Conservation (phyloP, 1,140 invertebrate genomes). For the Apis florea region DNA sequence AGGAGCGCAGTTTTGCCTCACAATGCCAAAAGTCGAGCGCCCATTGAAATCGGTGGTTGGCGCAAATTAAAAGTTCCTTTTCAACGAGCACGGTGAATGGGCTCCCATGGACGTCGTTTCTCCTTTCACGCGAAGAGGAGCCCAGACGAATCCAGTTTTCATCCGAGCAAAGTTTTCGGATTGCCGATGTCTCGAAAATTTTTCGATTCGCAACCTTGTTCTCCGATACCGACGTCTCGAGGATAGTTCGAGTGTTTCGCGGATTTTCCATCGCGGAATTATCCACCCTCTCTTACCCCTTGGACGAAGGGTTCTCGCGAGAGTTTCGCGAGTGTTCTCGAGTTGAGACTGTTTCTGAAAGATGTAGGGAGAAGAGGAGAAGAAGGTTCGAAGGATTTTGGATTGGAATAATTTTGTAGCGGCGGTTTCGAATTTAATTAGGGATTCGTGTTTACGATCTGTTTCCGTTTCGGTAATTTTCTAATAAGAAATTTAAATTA, state of each 20-base stretch:
- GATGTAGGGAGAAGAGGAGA: no score
- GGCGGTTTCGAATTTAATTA: no score
- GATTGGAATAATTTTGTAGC: no score
- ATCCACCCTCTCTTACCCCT: background rate
- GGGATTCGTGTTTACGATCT: no score
- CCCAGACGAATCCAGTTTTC: slow-evolving; percentile 28
- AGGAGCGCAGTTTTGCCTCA: background rate
- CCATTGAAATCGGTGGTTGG: background rate
- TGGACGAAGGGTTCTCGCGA: background rate
- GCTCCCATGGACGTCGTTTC: slow-evolving; percentile 1
- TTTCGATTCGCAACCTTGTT: background rate
- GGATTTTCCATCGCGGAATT: slow-evolving; percentile 18
- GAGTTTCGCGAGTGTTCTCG: slow-evolving; percentile 2
- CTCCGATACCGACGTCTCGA: slow-evolving; percentile 49
- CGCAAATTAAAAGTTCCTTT: slow-evolving; percentile 43
- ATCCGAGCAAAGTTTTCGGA: slow-evolving; percentile 6
- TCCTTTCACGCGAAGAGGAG: slow-evolving; percentile 12
- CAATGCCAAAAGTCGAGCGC: slow-evolving; percentile 16
- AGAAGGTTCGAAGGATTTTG: no score
- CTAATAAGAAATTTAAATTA: no score
- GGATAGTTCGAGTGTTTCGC: slow-evolving; percentile 41
- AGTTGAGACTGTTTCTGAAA: background rate
- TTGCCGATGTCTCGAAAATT: slow-evolving; percentile 34
- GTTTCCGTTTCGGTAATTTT: no score
- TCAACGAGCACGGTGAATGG: background rate